These are phyloP conservation scores for Ormyrus pomaceus DNA, from an alignment of 2,888 invertebrate genomes.

Conservation along the genomic window DNA sequence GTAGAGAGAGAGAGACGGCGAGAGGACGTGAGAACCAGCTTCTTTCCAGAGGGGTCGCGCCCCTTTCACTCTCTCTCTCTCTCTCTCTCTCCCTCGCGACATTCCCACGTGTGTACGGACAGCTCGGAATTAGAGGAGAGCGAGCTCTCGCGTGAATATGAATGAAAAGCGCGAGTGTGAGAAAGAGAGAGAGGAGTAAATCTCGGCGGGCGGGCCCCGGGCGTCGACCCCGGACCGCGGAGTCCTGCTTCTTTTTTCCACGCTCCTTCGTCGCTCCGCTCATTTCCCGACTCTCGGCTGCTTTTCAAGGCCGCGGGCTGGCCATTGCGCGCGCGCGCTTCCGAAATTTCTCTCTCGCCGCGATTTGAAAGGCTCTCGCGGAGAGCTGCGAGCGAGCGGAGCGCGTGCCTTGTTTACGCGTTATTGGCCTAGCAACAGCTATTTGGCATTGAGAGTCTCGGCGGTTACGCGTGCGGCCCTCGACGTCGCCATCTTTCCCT, in stretches of 20 bases:
- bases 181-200: conserved; percentile 35
- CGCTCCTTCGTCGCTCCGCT: too few relatives aligned
- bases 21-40: conserved; percentile 47
- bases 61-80: neutral
- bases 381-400: conserved; percentile 33
- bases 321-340: conserved; percentile 28
- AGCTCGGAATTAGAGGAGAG: too few relatives aligned
- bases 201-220: conserved; percentile 63
- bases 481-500: conserved; percentile 1
- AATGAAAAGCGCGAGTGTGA: conserved; percentile 7
- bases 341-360: neutral
- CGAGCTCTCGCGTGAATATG: neutral
- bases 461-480: conserved; percentile 44
- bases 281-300: too few relatives aligned
- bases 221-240: conserved; percentile 68
- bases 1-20: neutral
- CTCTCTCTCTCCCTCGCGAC: neutral
- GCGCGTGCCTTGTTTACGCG: conserved; percentile 63
- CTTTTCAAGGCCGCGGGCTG: conserved; percentile 5
- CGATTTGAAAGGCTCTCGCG: conserved; percentile 12
- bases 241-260: too few relatives aligned
- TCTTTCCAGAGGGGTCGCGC: conserved; percentile 9
- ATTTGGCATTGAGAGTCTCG: conserved; percentile 65
- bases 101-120: conserved; percentile 15
- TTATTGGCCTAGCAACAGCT: conserved; percentile 70